phyloP scores from a whole-genome alignment of 2,113 vertebrate species.

The Megatriorchis doriae region DNA sequence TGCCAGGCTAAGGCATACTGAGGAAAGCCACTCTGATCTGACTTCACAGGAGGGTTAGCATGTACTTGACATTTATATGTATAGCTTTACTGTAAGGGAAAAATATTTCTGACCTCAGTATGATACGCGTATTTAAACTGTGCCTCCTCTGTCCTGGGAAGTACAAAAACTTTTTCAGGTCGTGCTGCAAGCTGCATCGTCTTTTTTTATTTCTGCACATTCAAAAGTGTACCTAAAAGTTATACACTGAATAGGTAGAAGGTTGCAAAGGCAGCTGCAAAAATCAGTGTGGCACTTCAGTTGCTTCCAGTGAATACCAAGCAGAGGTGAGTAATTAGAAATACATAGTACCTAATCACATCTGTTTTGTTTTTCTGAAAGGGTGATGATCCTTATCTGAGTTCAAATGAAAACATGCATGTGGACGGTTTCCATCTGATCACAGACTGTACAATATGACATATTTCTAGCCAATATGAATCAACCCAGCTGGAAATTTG shows the following conservation, averaged over 20 bases:
- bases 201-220: not conserved
- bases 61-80: not conserved
- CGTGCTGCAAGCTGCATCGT: not conserved
- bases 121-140: not conserved
- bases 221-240: not conserved
- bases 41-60: not conserved
- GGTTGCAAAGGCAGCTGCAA: not conserved
- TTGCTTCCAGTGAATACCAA: not conserved
- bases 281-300: not conserved
- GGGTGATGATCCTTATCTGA: not conserved
- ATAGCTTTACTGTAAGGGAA: not conserved
- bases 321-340: not conserved
- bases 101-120: not conserved
- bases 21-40: not conserved
- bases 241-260: not conserved
- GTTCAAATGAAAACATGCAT: slow-evolving; percentile 21
- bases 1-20: not conserved
- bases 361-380: not conserved
- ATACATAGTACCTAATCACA: not conserved
- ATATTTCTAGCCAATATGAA: not conserved
- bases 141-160: not conserved
- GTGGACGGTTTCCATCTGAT: not conserved
- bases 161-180: not conserved
- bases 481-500: not conserved
- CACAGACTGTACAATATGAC: not conserved